Percentiles rank a stretch among this genome's conserved stretches.
phyloP scores from a whole-genome alignment of 2,113 vertebrate genomes.

The Neodon shergylaensis region DNA sequence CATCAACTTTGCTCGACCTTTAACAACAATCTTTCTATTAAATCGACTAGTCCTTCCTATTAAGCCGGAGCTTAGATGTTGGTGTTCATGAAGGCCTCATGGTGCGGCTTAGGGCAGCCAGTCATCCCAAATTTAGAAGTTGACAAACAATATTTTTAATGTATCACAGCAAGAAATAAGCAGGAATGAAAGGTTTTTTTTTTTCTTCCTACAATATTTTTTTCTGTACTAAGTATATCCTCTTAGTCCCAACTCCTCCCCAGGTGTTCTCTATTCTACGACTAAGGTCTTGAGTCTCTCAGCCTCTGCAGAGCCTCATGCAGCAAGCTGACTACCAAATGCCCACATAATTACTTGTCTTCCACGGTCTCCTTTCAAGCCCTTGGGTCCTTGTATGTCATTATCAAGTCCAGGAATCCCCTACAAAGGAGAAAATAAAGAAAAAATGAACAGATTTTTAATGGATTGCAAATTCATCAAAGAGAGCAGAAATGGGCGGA shows the following conservation, averaged over 20 bases:
- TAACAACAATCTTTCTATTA: not conserved
- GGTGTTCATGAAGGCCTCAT: not conserved
- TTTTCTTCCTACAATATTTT: not conserved
- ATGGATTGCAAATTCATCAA: not conserved
- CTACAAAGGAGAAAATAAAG: slow-evolving; percentile 64
- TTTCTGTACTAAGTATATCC: not conserved
- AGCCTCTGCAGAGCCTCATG: not conserved
- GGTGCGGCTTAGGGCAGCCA: not conserved
- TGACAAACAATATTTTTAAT: not conserved
- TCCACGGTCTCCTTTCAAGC: slow-evolving; percentile 73
- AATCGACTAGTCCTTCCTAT: not conserved
- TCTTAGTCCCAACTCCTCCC: not conserved
- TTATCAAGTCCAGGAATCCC: slow-evolving; percentile 75
- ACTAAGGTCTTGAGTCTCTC: not conserved
- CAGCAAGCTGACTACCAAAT: not conserved
- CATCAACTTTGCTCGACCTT: not conserved
- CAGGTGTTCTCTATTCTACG: not conserved
- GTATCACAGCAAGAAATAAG: not conserved
- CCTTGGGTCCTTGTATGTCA: slow-evolving; percentile 67
- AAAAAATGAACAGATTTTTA: slow-evolving; percentile 12
- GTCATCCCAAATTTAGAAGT: not conserved
- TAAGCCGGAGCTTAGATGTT: not conserved
- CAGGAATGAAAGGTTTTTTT: not conserved
- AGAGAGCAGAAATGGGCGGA: not conserved
- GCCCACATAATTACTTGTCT: slow-evolving; percentile 66